Base-by-base conservation (phyloP, 2,797 vertebrate species). In the Crenichthys baileyi region DNA sequence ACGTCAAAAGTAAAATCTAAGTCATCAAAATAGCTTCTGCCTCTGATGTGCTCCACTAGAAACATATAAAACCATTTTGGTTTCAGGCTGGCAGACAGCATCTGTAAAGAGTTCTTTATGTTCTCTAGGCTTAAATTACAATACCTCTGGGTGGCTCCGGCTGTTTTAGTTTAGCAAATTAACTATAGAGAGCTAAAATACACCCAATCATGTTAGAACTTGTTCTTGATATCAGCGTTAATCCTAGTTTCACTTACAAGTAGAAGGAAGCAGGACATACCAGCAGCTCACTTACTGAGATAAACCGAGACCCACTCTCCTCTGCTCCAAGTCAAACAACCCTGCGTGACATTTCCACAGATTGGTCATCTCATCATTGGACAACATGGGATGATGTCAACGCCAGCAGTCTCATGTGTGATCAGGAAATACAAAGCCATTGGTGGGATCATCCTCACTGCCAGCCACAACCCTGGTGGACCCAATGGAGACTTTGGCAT, bases 361-460 rank as follows among this genome's bases (percentile, higher is more conserved):
- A 97, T 99, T 55, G 97, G 97, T 48, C 97, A 96, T 63, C 87
- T 99, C 85, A 96, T 99, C 79, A 97, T 99, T 5, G 98, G 98
- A 86, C 97, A 98, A 94, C 96, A 98, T 1, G 98, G 98, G 51
- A 96, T 99, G 90, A 96, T 99, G 88, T 99, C 98, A 81, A 99
- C 98, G 0, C 98, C 98, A 0, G 98, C 98, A 0, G 94, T 97
- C 65, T 99, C 98, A 84, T 99, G 98, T 81, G 93, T 98, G 87
- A 98, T 99, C 92, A 95, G 98, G 85, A 99, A 98, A 92, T 96
- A 97, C 95, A 98, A 98, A 95, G 98, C 98, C 78, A 97, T 99
- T 0, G 97, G 98, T 2, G 98, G 97, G 77, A 97, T 99, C 90
- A 95, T 98, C 87, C 94, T 99, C 77, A 98, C 98, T 0, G 98